Evolutionary conservation across 2,888 invertebrate species (phyloP), one percentile per base, ranked within the genome.

Genomic region (Spatulosminthurus flaviceps): DNA sequence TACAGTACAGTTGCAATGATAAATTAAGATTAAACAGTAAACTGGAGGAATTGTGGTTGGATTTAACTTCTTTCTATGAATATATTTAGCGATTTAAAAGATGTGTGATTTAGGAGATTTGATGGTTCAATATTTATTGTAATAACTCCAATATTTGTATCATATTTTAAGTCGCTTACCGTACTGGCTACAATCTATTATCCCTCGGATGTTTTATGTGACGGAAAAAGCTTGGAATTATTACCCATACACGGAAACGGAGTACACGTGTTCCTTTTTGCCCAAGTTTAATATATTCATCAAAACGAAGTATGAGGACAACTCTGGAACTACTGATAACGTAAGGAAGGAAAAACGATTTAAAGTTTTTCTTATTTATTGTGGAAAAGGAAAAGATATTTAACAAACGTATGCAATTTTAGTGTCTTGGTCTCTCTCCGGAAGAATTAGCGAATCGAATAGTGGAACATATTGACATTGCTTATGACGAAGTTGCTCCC

Each of bases 191-290:
- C 94, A 95, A 88, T 92, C 94, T 2, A 88, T 96, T 85, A 92
- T 94, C 86, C 96, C 96, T 83, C 92, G 93, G 88, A 92, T 96
- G 87, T 96, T 96, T 89, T 97, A 96, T 88, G 92, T 96, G 22
- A 96, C 93, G 79, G 96, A 96, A 88, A 96, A 95, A 87, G 95
- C 96, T 19, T 96, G 96, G 96, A 96, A 97, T 88, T 96, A 94
- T 88, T 97, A 95, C 89, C 96, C 96, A 16, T 95, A 92, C 75
- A 83, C 81, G 70, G 81, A 82, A 80, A 84, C 85, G 69, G 81
- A 84, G 78, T 85, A 85, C 43, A 84, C 83, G 41, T 85, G 96
- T 89, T 96, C 96, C 9, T 95, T 96, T 86, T 90, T 96, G 86
- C 95, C 95, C 84, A 93, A 93, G 87, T 93, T 95, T 86, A 90